Conservation (phyloP, 1,140 invertebrate species). For the Bilobella aurantiaca region DNA sequence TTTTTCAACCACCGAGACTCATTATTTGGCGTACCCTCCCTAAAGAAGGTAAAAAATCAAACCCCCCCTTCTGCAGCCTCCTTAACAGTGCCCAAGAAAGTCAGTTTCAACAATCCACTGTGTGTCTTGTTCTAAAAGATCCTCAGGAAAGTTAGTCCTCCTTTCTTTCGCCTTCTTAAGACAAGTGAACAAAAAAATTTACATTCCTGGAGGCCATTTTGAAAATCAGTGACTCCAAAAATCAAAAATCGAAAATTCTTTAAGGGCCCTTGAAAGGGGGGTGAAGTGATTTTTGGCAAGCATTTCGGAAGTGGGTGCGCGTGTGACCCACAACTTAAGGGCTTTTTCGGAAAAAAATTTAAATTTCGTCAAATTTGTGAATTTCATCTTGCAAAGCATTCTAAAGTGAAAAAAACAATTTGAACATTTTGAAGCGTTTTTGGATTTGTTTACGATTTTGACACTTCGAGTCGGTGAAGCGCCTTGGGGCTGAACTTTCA, state of each 20-base stretch:
- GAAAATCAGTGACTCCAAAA: not conserved
- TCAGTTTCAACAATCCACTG: not conserved
- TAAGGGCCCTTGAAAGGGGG: not conserved
- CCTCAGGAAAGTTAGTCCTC: not conserved
- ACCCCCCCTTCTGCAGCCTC: not conserved
- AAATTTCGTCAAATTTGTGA: conserved; percentile 13
- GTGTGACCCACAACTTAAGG: not conserved
- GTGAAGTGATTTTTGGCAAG: not conserved
- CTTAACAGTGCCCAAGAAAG: not conserved
- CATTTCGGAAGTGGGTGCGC: not conserved
- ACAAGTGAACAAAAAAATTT: not conserved
- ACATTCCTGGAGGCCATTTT: not conserved
- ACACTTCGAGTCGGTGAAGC: no score
- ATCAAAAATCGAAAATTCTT: not conserved
- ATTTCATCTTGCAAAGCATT: no score
- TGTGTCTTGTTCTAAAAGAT: not conserved
- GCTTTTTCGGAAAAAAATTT: not conserved
- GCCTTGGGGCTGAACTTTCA: no score
- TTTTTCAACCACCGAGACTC: not conserved
- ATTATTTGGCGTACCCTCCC: not conserved
- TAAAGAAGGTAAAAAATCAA: conserved; percentile 16
- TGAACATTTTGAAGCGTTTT: no score
- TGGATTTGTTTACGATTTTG: no score
- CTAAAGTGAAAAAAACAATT: no score
- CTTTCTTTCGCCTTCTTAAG: not conserved